Conservation (phyloP, 2,888 invertebrate species). For the Thysanoteuthis rhombus region DNA sequence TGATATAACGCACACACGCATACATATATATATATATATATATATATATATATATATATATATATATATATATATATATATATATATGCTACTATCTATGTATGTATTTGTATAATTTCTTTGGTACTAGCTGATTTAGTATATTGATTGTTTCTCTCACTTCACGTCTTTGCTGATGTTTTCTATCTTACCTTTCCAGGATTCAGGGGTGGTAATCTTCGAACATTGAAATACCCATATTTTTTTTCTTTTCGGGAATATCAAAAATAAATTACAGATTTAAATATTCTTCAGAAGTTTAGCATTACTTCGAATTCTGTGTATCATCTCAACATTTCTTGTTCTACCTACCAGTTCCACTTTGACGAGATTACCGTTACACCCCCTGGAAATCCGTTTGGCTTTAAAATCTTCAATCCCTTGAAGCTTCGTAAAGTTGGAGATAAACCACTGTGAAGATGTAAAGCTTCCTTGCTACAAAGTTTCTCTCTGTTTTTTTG, state of each 20-base stretch:
- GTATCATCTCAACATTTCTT: background rate
- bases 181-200: background rate
- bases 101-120: no score
- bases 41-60: constrained; percentile 12
- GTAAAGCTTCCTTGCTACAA: background rate
- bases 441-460: background rate
- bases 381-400: background rate
- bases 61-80: background rate
- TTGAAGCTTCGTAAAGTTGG: background rate
- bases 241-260: background rate
- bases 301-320: background rate
- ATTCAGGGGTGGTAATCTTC: background rate
- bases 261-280: background rate
- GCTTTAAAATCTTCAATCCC: background rate
- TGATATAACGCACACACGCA: no score
- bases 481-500: background rate
- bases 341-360: no score
- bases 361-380: background rate
- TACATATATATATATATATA: background rate
- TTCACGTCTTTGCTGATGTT: background rate
- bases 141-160: background rate
- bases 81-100: background rate
- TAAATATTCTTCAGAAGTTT: background rate
- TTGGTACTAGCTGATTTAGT: background rate
- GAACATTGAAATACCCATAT: background rate